phyloP scores from a whole-genome alignment of 1,140 invertebrate species.

The Ooceraea biroi region DNA sequence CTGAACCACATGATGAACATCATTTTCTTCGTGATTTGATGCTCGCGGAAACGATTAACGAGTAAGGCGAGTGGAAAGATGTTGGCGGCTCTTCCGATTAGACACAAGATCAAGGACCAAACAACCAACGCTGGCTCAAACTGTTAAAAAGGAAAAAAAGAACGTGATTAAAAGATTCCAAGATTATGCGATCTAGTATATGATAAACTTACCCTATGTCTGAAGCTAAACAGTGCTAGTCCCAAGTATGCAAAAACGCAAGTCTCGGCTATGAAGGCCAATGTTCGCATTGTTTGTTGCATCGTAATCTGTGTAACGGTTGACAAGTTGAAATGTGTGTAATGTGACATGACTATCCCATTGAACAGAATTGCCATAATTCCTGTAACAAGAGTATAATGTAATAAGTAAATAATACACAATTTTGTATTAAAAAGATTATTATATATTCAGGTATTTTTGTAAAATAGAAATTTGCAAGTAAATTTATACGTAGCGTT shows the following conservation, averaged over 20 bases:
- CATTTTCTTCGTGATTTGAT: conserved; percentile 99
- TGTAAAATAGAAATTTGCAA: no score
- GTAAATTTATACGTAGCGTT: not conserved
- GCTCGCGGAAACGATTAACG: conserved; percentile 98
- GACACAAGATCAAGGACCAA: conserved; percentile 97
- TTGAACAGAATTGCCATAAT: conserved; percentile 99
- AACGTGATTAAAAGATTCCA: conserved; percentile 39
- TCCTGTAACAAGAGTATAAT: conserved; percentile 87
- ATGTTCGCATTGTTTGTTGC: conserved; percentile 99
- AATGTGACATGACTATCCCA: conserved; percentile 99
- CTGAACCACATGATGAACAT: conserved; percentile 99
- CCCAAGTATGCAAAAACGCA: conserved; percentile 99
- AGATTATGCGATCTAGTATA: no score
- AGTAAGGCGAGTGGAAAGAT: conserved; percentile 98
- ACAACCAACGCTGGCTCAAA: conserved; percentile 94
- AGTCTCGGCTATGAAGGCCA: conserved; percentile 99
- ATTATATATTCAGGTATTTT: not conserved
- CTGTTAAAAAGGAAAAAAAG: conserved; percentile 68
- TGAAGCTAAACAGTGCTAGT: conserved; percentile 98
- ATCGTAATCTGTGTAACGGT: conserved; percentile 99
- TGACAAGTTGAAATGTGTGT: conserved; percentile 99
- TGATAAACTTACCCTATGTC: conserved; percentile 88
- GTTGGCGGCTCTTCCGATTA: conserved; percentile 97
- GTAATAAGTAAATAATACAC: conserved; percentile 9
- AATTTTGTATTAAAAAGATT: conserved; percentile 13